Percentiles rank a stretch among this genome's conserved stretches.
These are phyloP conservation scores for Hucho hucho DNA, from an alignment of 2,113 vertebrate species.

Conservation along the genomic window DNA sequence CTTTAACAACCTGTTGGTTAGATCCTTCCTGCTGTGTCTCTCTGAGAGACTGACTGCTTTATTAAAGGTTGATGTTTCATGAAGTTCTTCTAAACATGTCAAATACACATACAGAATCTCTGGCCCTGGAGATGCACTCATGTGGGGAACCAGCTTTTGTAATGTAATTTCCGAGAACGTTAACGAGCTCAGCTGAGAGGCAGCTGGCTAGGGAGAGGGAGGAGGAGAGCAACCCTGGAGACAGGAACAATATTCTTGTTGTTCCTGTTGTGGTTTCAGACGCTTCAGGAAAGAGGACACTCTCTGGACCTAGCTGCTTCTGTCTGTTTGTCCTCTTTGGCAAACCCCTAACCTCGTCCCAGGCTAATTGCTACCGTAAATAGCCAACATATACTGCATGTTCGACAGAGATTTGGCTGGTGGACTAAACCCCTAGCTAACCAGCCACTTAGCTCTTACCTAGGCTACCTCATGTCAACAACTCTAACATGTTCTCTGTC, in stretches of 20 bases:
- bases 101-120: not conserved
- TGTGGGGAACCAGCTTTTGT: not conserved
- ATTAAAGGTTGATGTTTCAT: not conserved
- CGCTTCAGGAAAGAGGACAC: not conserved
- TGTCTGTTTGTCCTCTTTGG: not conserved
- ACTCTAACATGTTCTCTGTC: not conserved
- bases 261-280: not conserved
- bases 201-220: slow-evolving; percentile 15
- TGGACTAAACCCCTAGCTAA: too few species aligned
- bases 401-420: too few species aligned
- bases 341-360: too few species aligned
- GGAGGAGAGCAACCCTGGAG: not conserved
- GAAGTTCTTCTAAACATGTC: not conserved
- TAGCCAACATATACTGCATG: too few species aligned
- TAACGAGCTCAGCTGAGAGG: slow-evolving; percentile 33
- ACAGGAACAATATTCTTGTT: slow-evolving; percentile 21
- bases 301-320: not conserved
- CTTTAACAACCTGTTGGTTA: too few species aligned
- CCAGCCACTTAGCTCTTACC: too few species aligned
- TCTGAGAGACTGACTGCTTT: not conserved
- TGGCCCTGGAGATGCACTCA: not conserved
- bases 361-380: too few species aligned
- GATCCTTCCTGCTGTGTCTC: not conserved
- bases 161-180: slow-evolving; percentile 16
- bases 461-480: not conserved